Conservation (phyloP, 2,113 vertebrate genomes). For the Gallinago jamesoni region DNA sequence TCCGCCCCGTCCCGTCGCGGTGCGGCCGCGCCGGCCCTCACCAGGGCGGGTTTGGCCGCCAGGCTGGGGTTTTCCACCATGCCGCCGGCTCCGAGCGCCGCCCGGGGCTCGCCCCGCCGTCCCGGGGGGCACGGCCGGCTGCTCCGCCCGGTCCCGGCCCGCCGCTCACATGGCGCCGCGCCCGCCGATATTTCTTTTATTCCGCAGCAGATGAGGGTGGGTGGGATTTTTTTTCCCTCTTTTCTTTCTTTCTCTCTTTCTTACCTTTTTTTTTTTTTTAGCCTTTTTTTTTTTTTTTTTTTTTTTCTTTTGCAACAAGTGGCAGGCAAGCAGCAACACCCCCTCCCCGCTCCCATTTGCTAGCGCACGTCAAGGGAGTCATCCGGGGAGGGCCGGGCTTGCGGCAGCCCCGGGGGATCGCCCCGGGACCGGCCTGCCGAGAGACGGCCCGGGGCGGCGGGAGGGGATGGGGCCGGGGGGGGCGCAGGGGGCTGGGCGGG, state of each 20-base stretch:
- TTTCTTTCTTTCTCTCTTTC: neutral
- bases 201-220: neutral
- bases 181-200: constrained; percentile 33
- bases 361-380: no score
- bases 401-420: constrained; percentile 13
- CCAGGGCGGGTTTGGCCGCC: constrained; percentile 79
- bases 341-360: no score
- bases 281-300: neutral
- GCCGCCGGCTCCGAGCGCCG: constrained; percentile 13
- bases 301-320: constrained; percentile 17
- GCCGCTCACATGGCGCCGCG: neutral
- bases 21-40: constrained; percentile 63
- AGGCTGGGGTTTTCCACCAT: constrained; percentile 83
- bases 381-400: constrained; percentile 51
- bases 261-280: neutral
- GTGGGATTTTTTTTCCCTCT: neutral
- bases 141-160: constrained; percentile 13
- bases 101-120: constrained; percentile 2
- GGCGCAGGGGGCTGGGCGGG: no score
- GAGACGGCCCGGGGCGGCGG: neutral
- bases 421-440: neutral
- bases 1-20: neutral
- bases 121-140: constrained; percentile 5
- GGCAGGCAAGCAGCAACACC: no score
- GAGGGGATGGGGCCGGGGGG: neutral